phyloP scores from a whole-genome alignment of 2,797 vertebrate genomes.

The Florisuga fusca region DNA sequence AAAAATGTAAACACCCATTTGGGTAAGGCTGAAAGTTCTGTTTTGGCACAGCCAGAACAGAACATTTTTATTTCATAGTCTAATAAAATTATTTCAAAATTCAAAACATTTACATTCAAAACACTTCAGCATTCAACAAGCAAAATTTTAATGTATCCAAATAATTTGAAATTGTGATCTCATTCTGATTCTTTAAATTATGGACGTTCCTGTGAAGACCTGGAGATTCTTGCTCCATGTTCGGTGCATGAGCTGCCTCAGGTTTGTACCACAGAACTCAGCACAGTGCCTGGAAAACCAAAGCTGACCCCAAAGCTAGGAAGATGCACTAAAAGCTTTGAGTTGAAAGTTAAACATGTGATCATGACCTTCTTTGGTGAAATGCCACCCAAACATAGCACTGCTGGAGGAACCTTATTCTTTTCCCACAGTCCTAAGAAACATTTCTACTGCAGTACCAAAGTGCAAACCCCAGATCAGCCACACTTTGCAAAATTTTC shows the following conservation, averaged over 20 bases:
- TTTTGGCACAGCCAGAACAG: not conserved
- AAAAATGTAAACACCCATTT: not conserved
- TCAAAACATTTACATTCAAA: not conserved
- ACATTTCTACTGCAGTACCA: not conserved
- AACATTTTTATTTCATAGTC: not conserved
- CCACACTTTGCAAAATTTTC: not conserved
- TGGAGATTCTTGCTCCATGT: not conserved
- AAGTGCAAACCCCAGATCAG: not conserved
- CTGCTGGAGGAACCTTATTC: not conserved
- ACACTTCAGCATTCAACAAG: not conserved
- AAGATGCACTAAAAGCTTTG: not conserved
- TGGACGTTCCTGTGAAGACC: not conserved
- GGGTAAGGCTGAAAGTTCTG: not conserved
- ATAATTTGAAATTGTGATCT: not conserved
- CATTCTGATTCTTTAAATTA: not conserved
- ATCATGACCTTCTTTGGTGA: not conserved
- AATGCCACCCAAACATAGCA: not conserved
- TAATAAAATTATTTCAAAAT: not conserved
- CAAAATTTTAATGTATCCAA: not conserved
- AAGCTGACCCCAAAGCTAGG: not conserved
- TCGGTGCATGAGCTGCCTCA: accelerated
- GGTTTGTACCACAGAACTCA: not conserved
- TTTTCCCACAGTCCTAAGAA: not conserved
- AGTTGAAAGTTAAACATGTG: not conserved
- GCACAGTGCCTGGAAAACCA: not conserved